Conservation (phyloP, 2,888 invertebrate genomes). For the Pristionchus arcanus region DNA sequence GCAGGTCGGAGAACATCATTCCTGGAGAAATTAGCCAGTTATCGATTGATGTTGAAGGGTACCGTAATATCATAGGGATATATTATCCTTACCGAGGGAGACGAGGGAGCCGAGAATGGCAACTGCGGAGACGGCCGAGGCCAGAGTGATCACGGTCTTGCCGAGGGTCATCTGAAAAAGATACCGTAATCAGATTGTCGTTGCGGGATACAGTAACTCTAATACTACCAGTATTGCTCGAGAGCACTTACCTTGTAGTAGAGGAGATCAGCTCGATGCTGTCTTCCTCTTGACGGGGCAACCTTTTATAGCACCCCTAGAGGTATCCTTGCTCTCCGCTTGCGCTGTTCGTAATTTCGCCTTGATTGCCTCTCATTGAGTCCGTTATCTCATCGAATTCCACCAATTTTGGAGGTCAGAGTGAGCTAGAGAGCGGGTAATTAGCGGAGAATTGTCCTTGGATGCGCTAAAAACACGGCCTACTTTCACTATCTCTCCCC, state of each 20-base stretch:
- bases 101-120: conserved; percentile 48
- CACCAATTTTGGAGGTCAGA: not conserved
- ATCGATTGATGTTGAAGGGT: not conserved
- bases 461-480: conserved; percentile 4
- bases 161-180: conserved; percentile 37
- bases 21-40: conserved; percentile 3
- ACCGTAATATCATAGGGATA: not conserved
- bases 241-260: conserved; percentile 30
- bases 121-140: conserved; percentile 8
- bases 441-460: not conserved
- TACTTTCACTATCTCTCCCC: not conserved
- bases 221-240: not conserved
- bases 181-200: not conserved
- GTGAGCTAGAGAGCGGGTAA: not conserved
- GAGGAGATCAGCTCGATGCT: conserved; percentile 30
- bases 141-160: not conserved
- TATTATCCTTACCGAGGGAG: conserved; percentile 8
- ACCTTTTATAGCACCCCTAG: not conserved
- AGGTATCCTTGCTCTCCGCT: conserved; percentile 12
- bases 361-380: not conserved
- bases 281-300: not conserved
- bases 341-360: conserved; percentile 12
- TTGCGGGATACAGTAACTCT: not conserved
- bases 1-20: conserved; percentile 47
- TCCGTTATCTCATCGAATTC: not conserved